Base-by-base conservation (phyloP, 2,113 vertebrate genomes). In the Myiagra hebetior region DNA sequence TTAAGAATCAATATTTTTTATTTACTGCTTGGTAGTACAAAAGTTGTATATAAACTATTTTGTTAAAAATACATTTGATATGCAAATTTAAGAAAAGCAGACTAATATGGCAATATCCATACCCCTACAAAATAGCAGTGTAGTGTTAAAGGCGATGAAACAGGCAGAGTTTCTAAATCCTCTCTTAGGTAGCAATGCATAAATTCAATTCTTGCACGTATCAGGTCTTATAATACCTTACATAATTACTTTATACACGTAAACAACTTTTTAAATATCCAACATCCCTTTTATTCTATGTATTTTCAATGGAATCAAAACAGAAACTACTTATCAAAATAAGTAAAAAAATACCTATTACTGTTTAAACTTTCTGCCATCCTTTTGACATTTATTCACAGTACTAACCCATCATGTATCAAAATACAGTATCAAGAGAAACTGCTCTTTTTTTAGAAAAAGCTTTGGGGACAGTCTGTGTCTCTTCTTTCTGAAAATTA, bases 21-120 rank as follows among this genome's bases (percentile, higher is more conserved):
- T 98, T 98, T 95, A 97, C 89, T 95, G 85, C 75, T 97, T 96
- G 94, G 95, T 97, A 98, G 97, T 98, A 98, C 90, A 98, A 98
- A 98, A 98, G 84, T 96, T 78, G 27, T 89, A 95, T 98, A 97
- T 89, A 98, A 98, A 98, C 96, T 96, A 72, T 91, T 95, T 80
- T 89, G 97, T 98, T 98, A 98, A 98, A 98, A 98, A 98, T 97
- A 98, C 93, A 96, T 91, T 74, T 91, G 65, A 97, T 95, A 92
- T 60, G 91, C 75, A 93, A 95, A 95, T 93, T 85, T 73, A 87
- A 86, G 83, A 89, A 96, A 97, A 85, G n/a, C 67, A 77, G 50
- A 85, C 65, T 96, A 80, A 84, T 52, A 73, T 15, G 50, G 65
- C 70, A 92, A 59, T 35, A 76, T 18, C 22, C 57, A 82, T 8